Evolutionary conservation across 2,888 invertebrate species (phyloP).

Genomic region (Allacma fusca): DNA sequence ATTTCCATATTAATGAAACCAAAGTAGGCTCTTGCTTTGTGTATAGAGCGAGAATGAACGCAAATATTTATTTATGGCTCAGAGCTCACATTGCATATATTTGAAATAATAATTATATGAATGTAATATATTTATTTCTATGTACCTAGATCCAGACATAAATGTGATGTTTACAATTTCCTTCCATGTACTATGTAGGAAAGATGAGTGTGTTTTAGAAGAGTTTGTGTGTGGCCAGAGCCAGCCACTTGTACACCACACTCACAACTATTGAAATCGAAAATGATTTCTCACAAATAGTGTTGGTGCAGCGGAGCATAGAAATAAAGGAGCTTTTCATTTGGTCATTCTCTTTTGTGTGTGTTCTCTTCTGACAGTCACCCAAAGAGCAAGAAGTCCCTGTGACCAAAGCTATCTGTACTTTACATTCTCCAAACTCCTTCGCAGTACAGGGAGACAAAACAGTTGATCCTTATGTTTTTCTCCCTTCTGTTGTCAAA

Average conservation of each 20-base stretch:
- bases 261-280: conserved; percentile 24
- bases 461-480: conserved; percentile 19
- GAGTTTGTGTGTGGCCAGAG: conserved; percentile 27
- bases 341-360: conserved; percentile 25
- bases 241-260: background rate
- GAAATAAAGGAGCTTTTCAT: conserved; percentile 36
- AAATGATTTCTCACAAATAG: conserved; percentile 18
- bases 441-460: background rate
- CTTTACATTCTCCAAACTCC: background rate
- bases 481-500: conserved; percentile 5
- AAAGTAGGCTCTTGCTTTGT: no score
- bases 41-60: no score
- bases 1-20: no score
- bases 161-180: background rate
- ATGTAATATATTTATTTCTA: no score
- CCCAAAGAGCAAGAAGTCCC: background rate
- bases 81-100: no score
- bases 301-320: conserved; percentile 22
- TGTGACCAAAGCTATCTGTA: conserved; percentile 27
- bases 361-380: background rate
- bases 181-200: background rate
- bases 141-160: no score
- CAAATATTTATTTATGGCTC: no score
- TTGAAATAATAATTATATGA: no score
- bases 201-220: conserved; percentile 10